Percentiles rank a stretch among this genome's conserved stretches.
Evolutionary conservation across 2,113 vertebrate species (phyloP).

Genomic region (Ictidomys tridecemlineatus): DNA sequence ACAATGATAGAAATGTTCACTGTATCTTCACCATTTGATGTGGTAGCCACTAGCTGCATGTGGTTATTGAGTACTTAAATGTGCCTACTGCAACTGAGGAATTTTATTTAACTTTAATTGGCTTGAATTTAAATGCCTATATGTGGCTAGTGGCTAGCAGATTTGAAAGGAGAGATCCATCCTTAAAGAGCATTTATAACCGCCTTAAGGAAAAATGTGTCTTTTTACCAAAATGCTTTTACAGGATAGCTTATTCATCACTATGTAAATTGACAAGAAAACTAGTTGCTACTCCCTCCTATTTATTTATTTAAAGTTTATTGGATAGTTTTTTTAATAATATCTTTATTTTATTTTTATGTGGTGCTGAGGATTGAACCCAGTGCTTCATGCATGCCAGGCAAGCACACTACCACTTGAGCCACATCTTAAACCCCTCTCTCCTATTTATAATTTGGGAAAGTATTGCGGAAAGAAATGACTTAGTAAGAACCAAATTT

Average conservation of each 20-base stretch:
- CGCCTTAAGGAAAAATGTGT: not conserved
- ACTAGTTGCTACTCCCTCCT: not conserved
- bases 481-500: slow-evolving; percentile 13
- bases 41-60: not conserved
- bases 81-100: not conserved
- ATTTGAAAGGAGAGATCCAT: not conserved
- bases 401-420: too few species aligned
- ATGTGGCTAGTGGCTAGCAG: too few species aligned
- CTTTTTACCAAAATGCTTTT: not conserved
- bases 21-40: not conserved
- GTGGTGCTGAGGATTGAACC: too few species aligned
- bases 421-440: too few species aligned
- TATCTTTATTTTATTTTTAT: too few species aligned
- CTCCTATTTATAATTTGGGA: not conserved
- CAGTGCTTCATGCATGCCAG: too few species aligned
- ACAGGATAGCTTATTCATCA: not conserved
- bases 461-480: not conserved
- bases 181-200: slow-evolving; percentile 1
- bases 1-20: not conserved
- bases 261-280: slow-evolving; percentile 24
- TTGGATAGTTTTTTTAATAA: too few species aligned
- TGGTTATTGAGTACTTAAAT: not conserved
- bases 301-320: not conserved
- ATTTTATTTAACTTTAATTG: slow-evolving; percentile 12
- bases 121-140: slow-evolving; percentile 36